These are phyloP conservation scores for Aphidius ervi DNA, from an alignment of 1,140 invertebrate species.

Conservation along the genomic window DNA sequence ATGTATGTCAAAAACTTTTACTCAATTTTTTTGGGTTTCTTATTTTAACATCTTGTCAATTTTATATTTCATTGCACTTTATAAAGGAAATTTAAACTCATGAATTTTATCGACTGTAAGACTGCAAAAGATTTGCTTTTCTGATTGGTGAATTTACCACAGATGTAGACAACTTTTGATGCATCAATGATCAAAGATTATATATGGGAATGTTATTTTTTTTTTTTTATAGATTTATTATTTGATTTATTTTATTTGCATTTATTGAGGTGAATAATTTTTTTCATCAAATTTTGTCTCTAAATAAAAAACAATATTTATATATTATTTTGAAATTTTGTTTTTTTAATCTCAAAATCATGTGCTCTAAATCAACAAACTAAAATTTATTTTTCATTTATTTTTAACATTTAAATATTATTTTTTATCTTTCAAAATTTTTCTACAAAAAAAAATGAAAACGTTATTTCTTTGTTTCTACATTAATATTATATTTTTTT, in stretches of 20 bases:
- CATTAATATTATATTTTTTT: no score
- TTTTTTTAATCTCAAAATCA: no score
- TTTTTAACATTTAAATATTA: no score
- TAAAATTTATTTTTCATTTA: no score
- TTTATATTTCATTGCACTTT: slow-evolving; percentile 1
- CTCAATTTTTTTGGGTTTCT: no score
- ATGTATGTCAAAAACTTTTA: no score
- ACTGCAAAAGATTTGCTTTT: slow-evolving; percentile 49
- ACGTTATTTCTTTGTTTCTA: background rate
- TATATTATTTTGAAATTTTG: no score
- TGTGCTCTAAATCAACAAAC: no score
- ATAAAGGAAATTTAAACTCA: slow-evolving; percentile 7
- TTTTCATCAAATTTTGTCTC: slow-evolving; percentile 18
- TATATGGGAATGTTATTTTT: slow-evolving; percentile 30
- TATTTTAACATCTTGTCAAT: no score
- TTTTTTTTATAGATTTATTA: slow-evolving; percentile 49
- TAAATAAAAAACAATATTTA: no score
- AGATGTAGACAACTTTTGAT: slow-evolving; percentile 43
- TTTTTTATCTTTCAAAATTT: no score
- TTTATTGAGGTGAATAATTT: slow-evolving; percentile 37
- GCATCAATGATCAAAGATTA: slow-evolving; percentile 48
- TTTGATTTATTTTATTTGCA: slow-evolving; percentile 49
- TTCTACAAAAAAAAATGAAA: background rate
- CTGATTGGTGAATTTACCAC: slow-evolving; percentile 44
- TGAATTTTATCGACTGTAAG: slow-evolving; percentile 19